Conservation (phyloP, 1,140 invertebrate genomes). For the Schlechtendalia chinensis region DNA sequence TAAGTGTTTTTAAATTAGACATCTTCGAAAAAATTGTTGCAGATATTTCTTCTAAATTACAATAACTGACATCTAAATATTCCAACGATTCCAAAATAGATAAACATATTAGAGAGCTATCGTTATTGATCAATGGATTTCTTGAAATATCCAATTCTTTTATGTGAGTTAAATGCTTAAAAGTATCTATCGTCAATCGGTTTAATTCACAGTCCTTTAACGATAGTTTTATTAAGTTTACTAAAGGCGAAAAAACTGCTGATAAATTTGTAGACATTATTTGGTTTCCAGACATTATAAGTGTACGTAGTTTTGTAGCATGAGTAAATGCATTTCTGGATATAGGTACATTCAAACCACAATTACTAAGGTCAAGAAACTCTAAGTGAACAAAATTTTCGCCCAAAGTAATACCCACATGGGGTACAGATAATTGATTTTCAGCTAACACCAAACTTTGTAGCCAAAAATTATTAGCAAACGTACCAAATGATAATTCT, state of each 20-base stretch:
- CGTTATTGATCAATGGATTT: too few species aligned
- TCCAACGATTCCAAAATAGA: slow-evolving; percentile 63
- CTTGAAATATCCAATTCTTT: too few species aligned
- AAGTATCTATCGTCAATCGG: slow-evolving; percentile 63
- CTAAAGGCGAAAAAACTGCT: slow-evolving; percentile 64
- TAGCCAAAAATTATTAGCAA: slow-evolving; percentile 66
- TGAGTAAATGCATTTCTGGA: slow-evolving; percentile 69
- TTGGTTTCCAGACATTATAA: slow-evolving; percentile 68
- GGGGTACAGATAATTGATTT: slow-evolving; percentile 65
- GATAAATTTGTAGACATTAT: slow-evolving; percentile 67
- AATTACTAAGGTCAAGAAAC: slow-evolving; percentile 67
- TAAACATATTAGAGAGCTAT: too few species aligned
- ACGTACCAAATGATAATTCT: slow-evolving; percentile 65
- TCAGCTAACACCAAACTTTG: slow-evolving; percentile 65
- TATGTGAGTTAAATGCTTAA: slow-evolving; percentile 56
- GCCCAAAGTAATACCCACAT: slow-evolving; percentile 65
- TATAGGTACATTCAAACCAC: slow-evolving; percentile 65
- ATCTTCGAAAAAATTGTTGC: slow-evolving; percentile 68
- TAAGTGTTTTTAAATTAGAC: slow-evolving; percentile 65
- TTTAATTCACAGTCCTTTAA: slow-evolving; percentile 67
- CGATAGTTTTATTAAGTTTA: slow-evolving; percentile 66
- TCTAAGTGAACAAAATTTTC: slow-evolving; percentile 67
- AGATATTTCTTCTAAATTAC: slow-evolving; percentile 66
- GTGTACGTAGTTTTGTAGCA: slow-evolving; percentile 65
- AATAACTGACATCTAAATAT: slow-evolving; percentile 72